Conservation (phyloP, 2,113 vertebrate genomes). For the Otis tarda region DNA sequence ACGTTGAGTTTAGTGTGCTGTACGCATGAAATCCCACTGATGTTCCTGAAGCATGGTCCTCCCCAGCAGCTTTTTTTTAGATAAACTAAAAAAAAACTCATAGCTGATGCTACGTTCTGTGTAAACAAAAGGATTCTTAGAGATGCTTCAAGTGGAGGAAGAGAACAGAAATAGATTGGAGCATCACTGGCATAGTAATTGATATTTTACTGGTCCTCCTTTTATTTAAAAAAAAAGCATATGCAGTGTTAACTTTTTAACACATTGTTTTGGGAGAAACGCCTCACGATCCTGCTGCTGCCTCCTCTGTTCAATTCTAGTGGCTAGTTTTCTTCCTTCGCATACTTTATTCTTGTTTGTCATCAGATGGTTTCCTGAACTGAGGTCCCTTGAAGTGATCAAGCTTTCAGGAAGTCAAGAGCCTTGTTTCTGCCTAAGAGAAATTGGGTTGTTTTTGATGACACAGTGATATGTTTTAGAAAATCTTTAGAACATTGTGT, state of each 20-base stretch:
- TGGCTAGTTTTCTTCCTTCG: background rate
- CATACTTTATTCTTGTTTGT: background rate
- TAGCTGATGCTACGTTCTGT: background rate
- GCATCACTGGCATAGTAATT: background rate
- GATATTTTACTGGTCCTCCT: background rate
- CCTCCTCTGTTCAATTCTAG: background rate
- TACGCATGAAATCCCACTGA: background rate
- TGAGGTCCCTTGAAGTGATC: background rate
- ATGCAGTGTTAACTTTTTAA: background rate
- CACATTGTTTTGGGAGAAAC: background rate
- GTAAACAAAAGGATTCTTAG: background rate
- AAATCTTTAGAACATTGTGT: background rate
- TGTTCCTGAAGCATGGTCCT: background rate
- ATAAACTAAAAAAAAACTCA: background rate
- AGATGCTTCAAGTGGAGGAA: background rate
- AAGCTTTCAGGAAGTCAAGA: background rate
- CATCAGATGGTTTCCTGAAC: background rate
- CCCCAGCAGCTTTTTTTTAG: background rate
- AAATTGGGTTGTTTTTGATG: background rate
- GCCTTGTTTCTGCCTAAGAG: background rate
- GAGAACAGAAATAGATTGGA: background rate
- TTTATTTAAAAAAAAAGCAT: background rate
- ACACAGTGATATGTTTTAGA: background rate
- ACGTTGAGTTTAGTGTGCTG: background rate
- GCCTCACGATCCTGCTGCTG: background rate